Percentiles rank a stretch among this genome's conserved stretches.
phyloP scores from a whole-genome alignment of 2,888 invertebrate genomes.

The Eustalomyia histrio region DNA sequence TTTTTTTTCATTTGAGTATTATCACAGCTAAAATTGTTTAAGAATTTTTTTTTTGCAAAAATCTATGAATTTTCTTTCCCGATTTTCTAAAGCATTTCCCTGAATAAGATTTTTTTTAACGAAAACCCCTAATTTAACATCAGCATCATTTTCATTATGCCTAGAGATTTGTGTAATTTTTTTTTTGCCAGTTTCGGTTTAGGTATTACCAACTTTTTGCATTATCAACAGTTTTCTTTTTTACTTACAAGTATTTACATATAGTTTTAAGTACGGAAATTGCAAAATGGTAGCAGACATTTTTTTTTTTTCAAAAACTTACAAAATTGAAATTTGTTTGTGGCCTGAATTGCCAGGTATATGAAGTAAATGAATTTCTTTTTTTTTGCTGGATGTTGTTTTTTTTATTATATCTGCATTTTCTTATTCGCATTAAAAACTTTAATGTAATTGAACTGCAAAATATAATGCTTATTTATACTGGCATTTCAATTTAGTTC shows the following conservation, averaged over 20 bases:
- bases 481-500: too few species aligned
- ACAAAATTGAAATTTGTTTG: slow-evolving; percentile 1
- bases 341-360: slow-evolving; percentile 1
- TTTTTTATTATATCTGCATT: not conserved
- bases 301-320: not conserved
- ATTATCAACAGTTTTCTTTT: not conserved
- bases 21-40: too few species aligned
- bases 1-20: too few species aligned
- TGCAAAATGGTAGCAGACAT: not conserved
- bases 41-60: too few species aligned
- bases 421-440: not conserved
- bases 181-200: too few species aligned
- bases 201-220: not conserved
- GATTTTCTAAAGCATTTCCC: too few species aligned
- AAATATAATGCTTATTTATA: slow-evolving; percentile 20
- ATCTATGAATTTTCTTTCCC: too few species aligned
- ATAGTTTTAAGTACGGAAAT: slow-evolving; percentile 2
- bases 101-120: too few species aligned
- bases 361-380: not conserved
- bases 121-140: too few species aligned
- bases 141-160: too few species aligned
- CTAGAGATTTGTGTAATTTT: too few species aligned
- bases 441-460: slow-evolving; percentile 2
- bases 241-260: not conserved
- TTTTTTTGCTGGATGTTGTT: not conserved